A percentile compares a stretch with the other conserved stretches of the same genome.
Conservation (phyloP, 2,797 vertebrate species). For the Sparus aurata region DNA sequence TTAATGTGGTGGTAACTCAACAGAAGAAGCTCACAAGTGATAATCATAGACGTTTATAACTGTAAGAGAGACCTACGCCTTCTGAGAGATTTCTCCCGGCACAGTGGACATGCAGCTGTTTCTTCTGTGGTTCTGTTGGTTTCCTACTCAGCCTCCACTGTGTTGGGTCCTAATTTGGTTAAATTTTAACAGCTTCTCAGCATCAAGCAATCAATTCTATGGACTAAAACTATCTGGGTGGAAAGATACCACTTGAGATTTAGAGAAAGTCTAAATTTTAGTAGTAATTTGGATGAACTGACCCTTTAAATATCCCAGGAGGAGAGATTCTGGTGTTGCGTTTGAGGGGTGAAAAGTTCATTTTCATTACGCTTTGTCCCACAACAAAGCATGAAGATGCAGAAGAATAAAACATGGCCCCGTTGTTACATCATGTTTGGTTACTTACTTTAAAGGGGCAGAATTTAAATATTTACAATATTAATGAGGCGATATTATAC, state of each 20-base stretch:
- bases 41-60: neutral
- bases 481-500: too few species aligned
- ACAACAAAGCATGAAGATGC: too few species aligned
- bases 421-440: too few species aligned
- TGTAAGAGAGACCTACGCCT: neutral
- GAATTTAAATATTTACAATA: too few species aligned
- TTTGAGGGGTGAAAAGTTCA: neutral
- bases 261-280: neutral
- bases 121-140: neutral
- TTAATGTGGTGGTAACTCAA: constrained; percentile 1
- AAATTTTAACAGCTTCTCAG: neutral
- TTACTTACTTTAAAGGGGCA: too few species aligned
- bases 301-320: neutral
- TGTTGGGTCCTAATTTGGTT: neutral
- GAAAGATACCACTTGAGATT: neutral
- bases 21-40: neutral
- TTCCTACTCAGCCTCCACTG: neutral
- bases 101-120: neutral
- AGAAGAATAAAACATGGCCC: too few species aligned
- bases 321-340: neutral
- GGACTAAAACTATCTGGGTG: neutral
- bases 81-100: neutral
- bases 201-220: too few species aligned
- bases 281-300: neutral
- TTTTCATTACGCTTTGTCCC: neutral